phyloP scores from a whole-genome alignment of 2,113 vertebrate species.

The Catagonus wagneri region DNA sequence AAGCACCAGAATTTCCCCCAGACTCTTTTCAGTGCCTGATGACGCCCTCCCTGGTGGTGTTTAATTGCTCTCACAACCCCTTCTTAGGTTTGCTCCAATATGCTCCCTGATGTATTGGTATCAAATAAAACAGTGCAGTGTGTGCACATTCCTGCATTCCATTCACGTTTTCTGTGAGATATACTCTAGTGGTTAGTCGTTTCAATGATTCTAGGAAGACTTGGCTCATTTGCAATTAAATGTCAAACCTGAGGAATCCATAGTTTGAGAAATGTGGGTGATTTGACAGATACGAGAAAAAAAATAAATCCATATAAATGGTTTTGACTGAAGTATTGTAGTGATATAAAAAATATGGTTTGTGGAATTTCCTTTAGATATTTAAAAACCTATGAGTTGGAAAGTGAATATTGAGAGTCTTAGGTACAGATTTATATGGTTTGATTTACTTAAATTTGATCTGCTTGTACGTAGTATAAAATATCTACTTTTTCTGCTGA shows the following conservation, averaged over 20 bases:
- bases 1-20: background rate
- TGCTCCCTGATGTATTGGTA: background rate
- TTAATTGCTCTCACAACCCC: background rate
- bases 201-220: background rate
- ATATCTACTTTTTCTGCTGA: background rate
- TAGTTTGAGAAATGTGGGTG: background rate
- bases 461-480: background rate
- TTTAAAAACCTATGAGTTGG: slow-evolving; percentile 31
- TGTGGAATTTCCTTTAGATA: background rate
- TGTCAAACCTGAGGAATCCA: background rate
- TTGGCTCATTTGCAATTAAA: slow-evolving; percentile 14
- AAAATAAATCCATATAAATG: background rate
- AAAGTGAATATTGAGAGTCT: background rate
- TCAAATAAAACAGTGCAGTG: background rate
- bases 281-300: background rate
- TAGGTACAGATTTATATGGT: background rate
- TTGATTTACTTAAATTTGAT: background rate
- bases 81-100: background rate
- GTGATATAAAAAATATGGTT: slow-evolving; percentile 40
- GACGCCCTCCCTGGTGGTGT: background rate
- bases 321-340: background rate
- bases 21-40: background rate
- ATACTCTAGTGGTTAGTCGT: background rate
- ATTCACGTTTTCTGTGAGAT: background rate
- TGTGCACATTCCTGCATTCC: background rate